Evolutionary conservation across 1,140 invertebrate species (phyloP).

Genomic region (Reticulitermes speratus): DNA sequence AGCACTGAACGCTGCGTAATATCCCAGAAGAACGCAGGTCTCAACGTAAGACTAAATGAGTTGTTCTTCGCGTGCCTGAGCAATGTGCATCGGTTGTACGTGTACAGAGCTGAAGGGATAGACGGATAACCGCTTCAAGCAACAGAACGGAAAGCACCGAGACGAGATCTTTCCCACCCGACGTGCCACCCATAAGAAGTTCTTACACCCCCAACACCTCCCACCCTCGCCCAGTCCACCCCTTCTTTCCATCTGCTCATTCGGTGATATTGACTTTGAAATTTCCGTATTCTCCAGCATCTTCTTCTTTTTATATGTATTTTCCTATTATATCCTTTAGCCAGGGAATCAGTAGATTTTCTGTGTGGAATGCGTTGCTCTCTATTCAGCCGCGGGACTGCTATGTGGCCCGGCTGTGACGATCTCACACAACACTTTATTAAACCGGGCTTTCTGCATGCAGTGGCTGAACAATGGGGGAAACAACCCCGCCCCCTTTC

Average conservation of each 20-base stretch:
- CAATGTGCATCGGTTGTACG: not conserved
- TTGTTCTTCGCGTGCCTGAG: too few relatives aligned
- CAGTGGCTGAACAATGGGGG: not conserved
- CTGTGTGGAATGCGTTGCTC: not conserved
- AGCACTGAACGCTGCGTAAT: too few relatives aligned
- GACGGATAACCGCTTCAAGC: not conserved
- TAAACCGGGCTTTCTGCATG: not conserved
- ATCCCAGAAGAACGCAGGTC: too few relatives aligned
- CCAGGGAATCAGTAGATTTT: not conserved
- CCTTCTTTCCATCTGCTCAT: too few relatives aligned
- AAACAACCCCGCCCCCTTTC: not conserved
- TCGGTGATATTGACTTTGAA: slow-evolving; percentile 10
- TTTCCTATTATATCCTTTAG: slow-evolving; percentile 17
- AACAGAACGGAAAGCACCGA: not conserved
- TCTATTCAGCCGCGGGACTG: not conserved
- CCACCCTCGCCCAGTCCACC: not conserved
- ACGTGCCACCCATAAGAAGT: not conserved
- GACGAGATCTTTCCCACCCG: not conserved
- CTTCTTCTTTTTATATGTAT: not conserved
- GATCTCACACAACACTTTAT: not conserved
- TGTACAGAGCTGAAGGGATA: not conserved
- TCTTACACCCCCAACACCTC: not conserved
- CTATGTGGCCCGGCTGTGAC: not conserved
- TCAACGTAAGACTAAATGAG: too few relatives aligned
- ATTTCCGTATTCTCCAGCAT: slow-evolving; percentile 9